These are phyloP conservation scores for Chloebia gouldiae DNA, from an alignment of 2,113 vertebrate genomes.

Conservation along the genomic window DNA sequence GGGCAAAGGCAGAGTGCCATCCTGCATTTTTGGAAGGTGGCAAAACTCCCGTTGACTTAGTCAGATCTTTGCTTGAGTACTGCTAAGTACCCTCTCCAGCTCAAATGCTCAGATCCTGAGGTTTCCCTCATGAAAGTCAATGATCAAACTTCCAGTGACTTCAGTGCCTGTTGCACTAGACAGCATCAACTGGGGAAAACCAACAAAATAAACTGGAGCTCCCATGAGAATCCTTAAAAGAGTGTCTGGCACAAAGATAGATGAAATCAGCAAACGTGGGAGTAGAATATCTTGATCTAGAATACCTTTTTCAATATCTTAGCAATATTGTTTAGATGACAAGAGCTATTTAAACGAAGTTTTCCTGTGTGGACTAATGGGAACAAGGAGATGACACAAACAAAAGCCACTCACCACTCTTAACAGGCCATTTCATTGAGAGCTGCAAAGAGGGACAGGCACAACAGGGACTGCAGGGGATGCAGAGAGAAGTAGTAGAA, in stretches of 20 bases:
- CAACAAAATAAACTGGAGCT: not conserved
- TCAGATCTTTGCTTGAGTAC: slow-evolving; percentile 44
- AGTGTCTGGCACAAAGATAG: not conserved
- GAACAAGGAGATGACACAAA: not conserved
- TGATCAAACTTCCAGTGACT: not conserved
- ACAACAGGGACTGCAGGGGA: not conserved
- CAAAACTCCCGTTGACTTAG: slow-evolving; percentile 50
- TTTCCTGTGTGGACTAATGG: not conserved
- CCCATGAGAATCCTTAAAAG: not conserved
- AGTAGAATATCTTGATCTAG: not conserved
- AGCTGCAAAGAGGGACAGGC: not conserved
- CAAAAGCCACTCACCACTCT: not conserved
- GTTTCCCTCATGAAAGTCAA: slow-evolving; percentile 55
- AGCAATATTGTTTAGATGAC: not conserved
- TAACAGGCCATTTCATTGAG: not conserved
- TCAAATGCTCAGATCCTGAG: slow-evolving; percentile 40
- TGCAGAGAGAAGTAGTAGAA: not conserved
- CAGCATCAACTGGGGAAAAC: not conserved
- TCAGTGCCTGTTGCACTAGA: not conserved
- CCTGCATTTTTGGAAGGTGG: slow-evolving; percentile 23
- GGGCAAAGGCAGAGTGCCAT: not conserved
- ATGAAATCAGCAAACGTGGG: not conserved
- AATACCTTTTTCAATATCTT: not conserved
- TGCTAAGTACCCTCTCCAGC: slow-evolving; percentile 42
- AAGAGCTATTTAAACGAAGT: not conserved